Evolutionary conservation across 1,140 invertebrate species (phyloP).

Genomic region (Sipha flava): DNA sequence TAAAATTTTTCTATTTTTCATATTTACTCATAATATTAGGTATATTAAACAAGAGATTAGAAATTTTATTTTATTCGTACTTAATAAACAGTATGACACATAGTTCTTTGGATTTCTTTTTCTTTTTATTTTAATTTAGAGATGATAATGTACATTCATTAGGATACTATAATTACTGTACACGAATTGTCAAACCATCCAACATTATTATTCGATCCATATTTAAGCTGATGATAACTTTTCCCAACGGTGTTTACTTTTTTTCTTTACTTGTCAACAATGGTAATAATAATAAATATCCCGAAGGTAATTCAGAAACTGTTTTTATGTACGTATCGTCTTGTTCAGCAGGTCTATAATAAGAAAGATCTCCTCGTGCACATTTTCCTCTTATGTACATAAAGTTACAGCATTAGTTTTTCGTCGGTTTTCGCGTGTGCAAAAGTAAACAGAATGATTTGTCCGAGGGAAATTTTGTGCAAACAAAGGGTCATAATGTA

Average conservation of each 20-base stretch:
- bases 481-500: conserved; percentile 1
- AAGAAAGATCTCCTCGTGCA: background rate
- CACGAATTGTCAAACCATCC: background rate
- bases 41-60: no score
- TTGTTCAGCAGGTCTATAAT: background rate
- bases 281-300: conserved; percentile 20
- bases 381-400: background rate
- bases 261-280: background rate
- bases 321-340: background rate
- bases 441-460: background rate
- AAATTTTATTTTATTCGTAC: no score
- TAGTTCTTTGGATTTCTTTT: no score
- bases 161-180: background rate
- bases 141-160: no score
- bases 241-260: background rate
- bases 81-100: no score
- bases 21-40: no score
- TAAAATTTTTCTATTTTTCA: background rate
- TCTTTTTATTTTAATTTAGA: no score
- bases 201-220: background rate
- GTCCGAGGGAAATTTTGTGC: background rate
- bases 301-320: background rate
- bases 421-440: background rate
- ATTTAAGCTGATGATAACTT: background rate
- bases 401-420: background rate